Conservation (phyloP, 2,888 invertebrate genomes). For the Congeria kusceri region DNA sequence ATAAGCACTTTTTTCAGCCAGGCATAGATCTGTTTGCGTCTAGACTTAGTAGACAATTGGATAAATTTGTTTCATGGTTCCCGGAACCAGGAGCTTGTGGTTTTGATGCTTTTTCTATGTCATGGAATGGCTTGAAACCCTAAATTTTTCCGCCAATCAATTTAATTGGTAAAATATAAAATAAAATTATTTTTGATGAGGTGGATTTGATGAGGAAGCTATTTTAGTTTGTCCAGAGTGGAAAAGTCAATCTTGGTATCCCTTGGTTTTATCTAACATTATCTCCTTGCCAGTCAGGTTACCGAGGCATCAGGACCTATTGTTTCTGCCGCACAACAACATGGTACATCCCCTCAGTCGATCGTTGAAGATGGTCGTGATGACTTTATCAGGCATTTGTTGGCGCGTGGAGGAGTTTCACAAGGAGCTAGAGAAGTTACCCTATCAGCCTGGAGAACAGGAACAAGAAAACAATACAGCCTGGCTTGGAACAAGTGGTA, state of each 20-base stretch:
- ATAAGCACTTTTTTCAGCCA: conserved; percentile 39
- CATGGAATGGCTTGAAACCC: conserved; percentile 26
- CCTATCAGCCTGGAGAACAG: conserved; percentile 7
- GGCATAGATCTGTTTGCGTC: conserved; percentile 58
- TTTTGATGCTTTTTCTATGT: conserved; percentile 52
- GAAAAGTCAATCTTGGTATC: conserved; percentile 58
- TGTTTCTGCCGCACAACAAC: conserved; percentile 17
- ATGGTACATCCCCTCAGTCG: not conserved
- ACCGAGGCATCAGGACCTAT: conserved; percentile 45
- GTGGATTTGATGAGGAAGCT: conserved; percentile 32
- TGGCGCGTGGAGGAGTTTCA: conserved; percentile 3
- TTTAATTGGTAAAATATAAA: conserved; percentile 36
- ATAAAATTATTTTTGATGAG: conserved; percentile 45
- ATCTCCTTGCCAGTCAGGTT: conserved; percentile 45
- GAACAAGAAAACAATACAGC: conserved; percentile 41
- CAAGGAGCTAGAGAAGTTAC: too few species aligned
- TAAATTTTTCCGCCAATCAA: conserved; percentile 60
- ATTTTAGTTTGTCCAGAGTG: conserved; percentile 50
- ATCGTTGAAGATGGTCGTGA: conserved; percentile 7
- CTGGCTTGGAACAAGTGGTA: conserved; percentile 34
- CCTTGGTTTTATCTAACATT: conserved; percentile 30
- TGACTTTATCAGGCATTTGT: conserved; percentile 23
- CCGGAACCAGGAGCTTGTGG: conserved; percentile 35
- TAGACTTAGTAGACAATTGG: conserved; percentile 14
- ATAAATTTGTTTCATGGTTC: conserved; percentile 47